phyloP scores from a whole-genome alignment of 2,797 vertebrate species.

The Melanitta fusca region DNA sequence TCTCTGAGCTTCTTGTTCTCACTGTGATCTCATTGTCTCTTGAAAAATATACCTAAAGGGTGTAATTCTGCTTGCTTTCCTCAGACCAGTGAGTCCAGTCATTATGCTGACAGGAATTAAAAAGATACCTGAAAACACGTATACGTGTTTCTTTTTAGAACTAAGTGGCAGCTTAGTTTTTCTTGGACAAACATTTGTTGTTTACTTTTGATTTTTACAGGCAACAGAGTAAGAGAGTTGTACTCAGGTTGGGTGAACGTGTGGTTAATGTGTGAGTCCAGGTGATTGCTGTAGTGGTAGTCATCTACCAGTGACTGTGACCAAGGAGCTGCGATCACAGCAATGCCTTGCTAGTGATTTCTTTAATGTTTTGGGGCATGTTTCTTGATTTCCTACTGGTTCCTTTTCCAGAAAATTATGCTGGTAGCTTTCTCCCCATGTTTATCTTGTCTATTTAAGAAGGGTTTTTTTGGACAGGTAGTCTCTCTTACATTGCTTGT shows the following conservation, averaged over 20 bases:
- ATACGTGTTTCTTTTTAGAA: neutral
- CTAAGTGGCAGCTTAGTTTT: neutral
- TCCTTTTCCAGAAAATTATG: neutral
- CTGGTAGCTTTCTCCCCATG: neutral
- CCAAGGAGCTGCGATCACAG: neutral
- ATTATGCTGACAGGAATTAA: neutral
- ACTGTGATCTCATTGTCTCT: rapidly evolving
- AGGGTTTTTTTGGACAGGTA: neutral
- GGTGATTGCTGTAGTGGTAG: neutral
- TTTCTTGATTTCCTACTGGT: neutral
- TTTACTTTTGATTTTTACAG: neutral
- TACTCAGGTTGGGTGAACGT: neutral
- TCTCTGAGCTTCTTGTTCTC: neutral
- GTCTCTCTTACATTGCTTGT: neutral
- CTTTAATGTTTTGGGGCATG: neutral
- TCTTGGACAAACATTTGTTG: neutral
- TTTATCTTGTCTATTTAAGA: neutral
- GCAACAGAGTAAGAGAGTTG: neutral
- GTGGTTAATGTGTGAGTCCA: neutral
- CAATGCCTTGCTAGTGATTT: neutral
- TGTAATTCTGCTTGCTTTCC: neutral
- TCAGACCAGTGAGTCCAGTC: neutral
- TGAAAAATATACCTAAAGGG: neutral
- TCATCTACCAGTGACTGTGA: neutral
- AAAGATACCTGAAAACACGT: neutral